Base-by-base conservation (phyloP, 2,888 invertebrate genomes). In the Platycnemis pennipes region DNA sequence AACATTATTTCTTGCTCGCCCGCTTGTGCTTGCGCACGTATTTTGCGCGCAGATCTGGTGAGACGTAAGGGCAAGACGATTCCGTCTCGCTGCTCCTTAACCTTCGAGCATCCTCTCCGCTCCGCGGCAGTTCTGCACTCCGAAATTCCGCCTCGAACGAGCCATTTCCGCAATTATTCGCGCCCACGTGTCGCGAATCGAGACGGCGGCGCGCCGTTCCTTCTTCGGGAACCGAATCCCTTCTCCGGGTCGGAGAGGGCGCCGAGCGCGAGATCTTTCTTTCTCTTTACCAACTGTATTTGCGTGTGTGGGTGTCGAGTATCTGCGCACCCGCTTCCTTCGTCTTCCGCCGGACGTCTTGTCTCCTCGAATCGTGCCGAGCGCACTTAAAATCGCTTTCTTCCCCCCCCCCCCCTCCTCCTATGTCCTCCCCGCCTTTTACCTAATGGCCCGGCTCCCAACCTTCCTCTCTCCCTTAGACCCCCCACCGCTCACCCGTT, bases 391-490 rank as follows among this genome's bases (percentile, higher is more conserved):
- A 77, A 77, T 77, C 77, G 77, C 77, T 11, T 77, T 63, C 26
- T 45, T 46, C 45, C 45, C 46, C 26, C 46, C 45, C n/a, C 45
- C 88, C 22, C 16, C 37, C 88, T 2, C 45, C 26, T 22, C 22
- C 87, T 87, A 7, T 45, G 22, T 45, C 87, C 26, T 42, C 42
- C 88, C 26, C 45, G 88, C 49, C 53, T 89, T 87, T 89, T 89
- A 37, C 46, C 87, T 45, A 87, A 87, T 45, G 46, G 87, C 46
- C 87, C 87, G 44, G 87, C 22, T 11, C 77, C 31, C n/a, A n/a
- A n/a, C n/a, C n/a, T 49, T 49, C 49, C 77, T 77, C 77, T n/a
- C 63, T 26, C 77, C 1, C 2, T 4, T 8, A 22, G 77, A 77
- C 77, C 77, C 77, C 77, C 77, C 77, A 77, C 31, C 77, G 77